Conservation (phyloP, 2,888 invertebrate species). For the Panopea generosa region DNA sequence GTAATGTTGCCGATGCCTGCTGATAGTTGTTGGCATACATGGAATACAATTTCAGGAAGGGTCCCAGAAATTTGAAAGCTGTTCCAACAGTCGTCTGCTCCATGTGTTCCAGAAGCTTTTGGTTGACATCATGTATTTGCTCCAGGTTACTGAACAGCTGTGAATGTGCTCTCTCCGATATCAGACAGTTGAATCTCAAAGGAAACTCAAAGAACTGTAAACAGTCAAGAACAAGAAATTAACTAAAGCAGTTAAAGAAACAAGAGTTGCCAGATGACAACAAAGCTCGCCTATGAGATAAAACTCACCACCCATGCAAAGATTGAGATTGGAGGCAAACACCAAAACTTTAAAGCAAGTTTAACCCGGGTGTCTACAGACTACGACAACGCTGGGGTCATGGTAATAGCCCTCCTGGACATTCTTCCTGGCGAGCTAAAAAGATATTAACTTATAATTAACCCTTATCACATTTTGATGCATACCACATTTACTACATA, state of each 20-base stretch:
- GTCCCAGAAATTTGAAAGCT: constrained; percentile 90
- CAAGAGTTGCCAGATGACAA: too few relatives aligned
- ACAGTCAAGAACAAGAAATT: constrained; percentile 2
- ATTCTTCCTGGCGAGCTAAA: too few relatives aligned
- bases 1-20: constrained; percentile 88
- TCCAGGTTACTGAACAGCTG: constrained; percentile 84
- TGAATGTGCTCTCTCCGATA: constrained; percentile 78
- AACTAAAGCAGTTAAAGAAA: neutral
- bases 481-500: too few relatives aligned
- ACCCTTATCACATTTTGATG: too few relatives aligned
- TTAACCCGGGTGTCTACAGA: too few relatives aligned
- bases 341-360: too few relatives aligned
- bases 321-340: too few relatives aligned
- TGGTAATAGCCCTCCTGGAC: too few relatives aligned
- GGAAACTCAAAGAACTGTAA: constrained; percentile 84
- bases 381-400: too few relatives aligned
- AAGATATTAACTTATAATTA: too few relatives aligned
- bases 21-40: constrained; percentile 92
- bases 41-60: constrained; percentile 92
- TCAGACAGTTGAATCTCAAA: constrained; percentile 76
- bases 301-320: too few relatives aligned
- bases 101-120: constrained; percentile 83
- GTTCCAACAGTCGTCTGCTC: constrained; percentile 87
- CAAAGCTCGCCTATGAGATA: too few relatives aligned
- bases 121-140: constrained; percentile 85